These are phyloP conservation scores for Petrosia ficiformis DNA, from an alignment of 37 sponge, comb jelly and placozoan species.

Conservation along the genomic window DNA sequence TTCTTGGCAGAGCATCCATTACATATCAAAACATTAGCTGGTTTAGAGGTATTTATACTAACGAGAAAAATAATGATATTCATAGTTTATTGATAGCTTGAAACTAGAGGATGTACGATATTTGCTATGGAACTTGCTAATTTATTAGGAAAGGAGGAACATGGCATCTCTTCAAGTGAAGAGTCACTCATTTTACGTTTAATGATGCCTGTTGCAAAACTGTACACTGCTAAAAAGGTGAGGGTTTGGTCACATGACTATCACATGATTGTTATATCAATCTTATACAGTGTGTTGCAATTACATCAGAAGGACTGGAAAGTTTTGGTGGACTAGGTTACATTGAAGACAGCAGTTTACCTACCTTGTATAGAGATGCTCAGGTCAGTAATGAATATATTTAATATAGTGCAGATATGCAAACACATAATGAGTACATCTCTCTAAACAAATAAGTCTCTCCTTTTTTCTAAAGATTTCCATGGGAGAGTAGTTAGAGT, in stretches of 20 bases:
- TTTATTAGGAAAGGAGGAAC: slow-evolving; percentile 68
- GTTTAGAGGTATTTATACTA: slow-evolving; percentile 67
- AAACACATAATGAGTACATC: too few species aligned
- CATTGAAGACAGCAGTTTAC: slow-evolving; percentile 96
- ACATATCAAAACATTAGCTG: slow-evolving; percentile 79
- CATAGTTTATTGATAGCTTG: slow-evolving; percentile 22
- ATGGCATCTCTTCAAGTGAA: slow-evolving; percentile 20
- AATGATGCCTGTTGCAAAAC: slow-evolving; percentile 77
- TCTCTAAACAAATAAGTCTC: background rate
- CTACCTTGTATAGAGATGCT: slow-evolving; percentile 82
- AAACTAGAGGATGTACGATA: slow-evolving; percentile 55
- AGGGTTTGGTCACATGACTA: too few species aligned
- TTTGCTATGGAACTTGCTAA: slow-evolving; percentile 53
- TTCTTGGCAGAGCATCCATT: slow-evolving; percentile 66
- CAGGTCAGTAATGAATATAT: slow-evolving; percentile 41
- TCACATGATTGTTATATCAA: too few species aligned
- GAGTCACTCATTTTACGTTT: slow-evolving; percentile 60
- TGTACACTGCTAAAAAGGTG: slow-evolving; percentile 93
- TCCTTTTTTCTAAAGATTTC: too few species aligned
- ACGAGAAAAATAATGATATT: background rate
- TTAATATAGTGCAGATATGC: too few species aligned
- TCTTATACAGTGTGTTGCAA: slow-evolving; percentile 55
- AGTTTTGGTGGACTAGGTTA: slow-evolving; percentile 96
- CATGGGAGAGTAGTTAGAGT: too few species aligned
- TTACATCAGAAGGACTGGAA: slow-evolving; percentile 89